phyloP scores from a whole-genome alignment of 2,113 vertebrate species.

The Oncorhynchus mykiss region DNA sequence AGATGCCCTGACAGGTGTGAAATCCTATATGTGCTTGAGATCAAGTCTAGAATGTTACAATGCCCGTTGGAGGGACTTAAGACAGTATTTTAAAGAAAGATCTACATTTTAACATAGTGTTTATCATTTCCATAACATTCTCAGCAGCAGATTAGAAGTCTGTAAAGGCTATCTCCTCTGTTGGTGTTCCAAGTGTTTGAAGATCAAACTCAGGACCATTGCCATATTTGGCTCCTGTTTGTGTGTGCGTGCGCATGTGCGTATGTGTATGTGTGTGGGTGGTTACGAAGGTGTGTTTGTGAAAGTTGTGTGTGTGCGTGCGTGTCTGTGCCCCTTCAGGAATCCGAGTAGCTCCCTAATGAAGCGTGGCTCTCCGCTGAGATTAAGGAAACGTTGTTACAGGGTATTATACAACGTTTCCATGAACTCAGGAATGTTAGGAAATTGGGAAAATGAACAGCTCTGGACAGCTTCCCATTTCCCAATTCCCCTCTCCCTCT shows the following conservation, averaged over 20 bases:
- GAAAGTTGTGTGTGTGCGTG: constrained; percentile 10
- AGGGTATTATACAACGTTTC: constrained; percentile 26
- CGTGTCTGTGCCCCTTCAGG: constrained; percentile 8
- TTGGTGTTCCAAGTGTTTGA: not conserved
- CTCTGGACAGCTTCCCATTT: not conserved
- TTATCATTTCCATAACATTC: constrained; percentile 25
- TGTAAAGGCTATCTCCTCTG: constrained; percentile 21
- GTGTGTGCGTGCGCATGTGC: not conserved
- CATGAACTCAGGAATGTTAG: constrained; percentile 9
- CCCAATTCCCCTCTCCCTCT: not conserved
- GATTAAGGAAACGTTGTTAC: constrained; percentile 27
- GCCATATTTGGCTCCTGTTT: not conserved
- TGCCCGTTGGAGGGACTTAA: constrained; percentile 14
- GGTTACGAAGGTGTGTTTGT: constrained; percentile 9
- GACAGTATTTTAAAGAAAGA: constrained; percentile 21
- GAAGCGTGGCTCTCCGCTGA: not conserved
- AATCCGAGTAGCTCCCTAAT: constrained; percentile 9
- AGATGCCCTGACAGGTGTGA: not conserved
- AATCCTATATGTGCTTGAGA: not conserved
- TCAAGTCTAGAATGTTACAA: not conserved
- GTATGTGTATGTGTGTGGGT: constrained; percentile 12
- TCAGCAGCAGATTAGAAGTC: constrained; percentile 1
- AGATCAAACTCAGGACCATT: not conserved
- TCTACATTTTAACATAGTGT: constrained; percentile 3
- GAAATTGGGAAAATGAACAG: not conserved